Conservation (phyloP, 2,888 invertebrate species). For the Heteromurus nitidus region DNA sequence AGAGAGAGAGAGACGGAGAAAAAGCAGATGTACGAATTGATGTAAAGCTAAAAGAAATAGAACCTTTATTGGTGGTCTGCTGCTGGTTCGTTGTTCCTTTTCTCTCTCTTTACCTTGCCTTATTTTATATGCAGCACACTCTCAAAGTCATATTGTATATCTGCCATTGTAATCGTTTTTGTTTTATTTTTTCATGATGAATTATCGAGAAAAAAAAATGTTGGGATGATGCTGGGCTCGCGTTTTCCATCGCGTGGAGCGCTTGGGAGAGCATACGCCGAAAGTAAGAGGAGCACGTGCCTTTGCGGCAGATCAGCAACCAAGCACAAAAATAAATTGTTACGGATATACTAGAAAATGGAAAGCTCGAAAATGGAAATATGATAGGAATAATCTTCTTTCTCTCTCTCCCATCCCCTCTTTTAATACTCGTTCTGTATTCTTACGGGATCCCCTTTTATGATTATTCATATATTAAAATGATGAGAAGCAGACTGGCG, state of each 20-base stretch:
- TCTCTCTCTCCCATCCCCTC: not conserved
- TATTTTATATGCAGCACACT: not conserved
- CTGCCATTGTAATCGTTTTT: constrained; percentile 33
- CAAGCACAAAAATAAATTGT: constrained; percentile 63
- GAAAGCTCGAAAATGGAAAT: constrained; percentile 24
- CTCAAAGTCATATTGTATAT: not conserved
- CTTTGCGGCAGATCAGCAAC: constrained; percentile 63
- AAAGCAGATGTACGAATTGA: constrained; percentile 46
- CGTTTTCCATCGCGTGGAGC: no score
- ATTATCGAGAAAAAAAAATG: not conserved
- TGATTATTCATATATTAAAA: constrained; percentile 61
- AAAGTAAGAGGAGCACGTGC: constrained; percentile 60
- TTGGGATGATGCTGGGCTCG: not conserved
- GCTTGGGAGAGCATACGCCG: no score
- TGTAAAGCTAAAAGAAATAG: constrained; percentile 8
- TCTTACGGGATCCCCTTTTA: constrained; percentile 42
- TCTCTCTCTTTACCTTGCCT: constrained; percentile 28
- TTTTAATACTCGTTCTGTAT: constrained; percentile 37
- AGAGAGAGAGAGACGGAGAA: constrained; percentile 51
- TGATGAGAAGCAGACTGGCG: constrained; percentile 22
- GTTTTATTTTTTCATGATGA: constrained; percentile 7
- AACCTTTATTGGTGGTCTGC: constrained; percentile 51
- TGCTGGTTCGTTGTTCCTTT: constrained; percentile 24
- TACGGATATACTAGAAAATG: constrained; percentile 30
- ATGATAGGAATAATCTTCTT: constrained; percentile 38